Evolutionary conservation across 2,113 vertebrate genomes (phyloP).

Genomic region (Paraplagusia blochii): DNA sequence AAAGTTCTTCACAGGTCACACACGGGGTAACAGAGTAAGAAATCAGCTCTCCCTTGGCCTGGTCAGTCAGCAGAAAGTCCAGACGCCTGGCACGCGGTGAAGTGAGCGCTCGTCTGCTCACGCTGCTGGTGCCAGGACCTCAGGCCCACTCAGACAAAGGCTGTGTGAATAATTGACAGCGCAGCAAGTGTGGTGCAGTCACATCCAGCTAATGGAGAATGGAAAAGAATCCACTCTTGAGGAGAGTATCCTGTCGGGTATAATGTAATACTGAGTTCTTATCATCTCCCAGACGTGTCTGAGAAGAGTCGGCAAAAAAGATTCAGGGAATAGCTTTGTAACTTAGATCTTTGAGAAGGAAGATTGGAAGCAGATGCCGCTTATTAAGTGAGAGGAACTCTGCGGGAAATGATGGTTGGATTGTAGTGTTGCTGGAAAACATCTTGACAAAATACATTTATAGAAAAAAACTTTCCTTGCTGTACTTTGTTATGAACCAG

Average conservation of each 20-base stretch:
- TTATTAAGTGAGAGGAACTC: not conserved
- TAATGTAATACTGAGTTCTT: slow-evolving; percentile 25
- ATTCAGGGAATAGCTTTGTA: slow-evolving; percentile 1
- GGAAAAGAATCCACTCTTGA: slow-evolving; percentile 39
- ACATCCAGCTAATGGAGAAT: slow-evolving; percentile 51
- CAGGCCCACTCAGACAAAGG: slow-evolving; percentile 40
- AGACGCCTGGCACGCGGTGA: slow-evolving; percentile 7
- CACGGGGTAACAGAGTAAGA: slow-evolving; percentile 11
- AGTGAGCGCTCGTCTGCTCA: slow-evolving; percentile 28
- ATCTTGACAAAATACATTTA: not conserved
- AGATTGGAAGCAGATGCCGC: not conserved
- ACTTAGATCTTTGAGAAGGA: not conserved
- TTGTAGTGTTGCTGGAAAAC: not conserved
- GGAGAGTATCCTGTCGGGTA: slow-evolving; percentile 11
- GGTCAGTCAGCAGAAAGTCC: slow-evolving; percentile 25
- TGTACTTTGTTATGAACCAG: too few relatives aligned
- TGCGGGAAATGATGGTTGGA: not conserved
- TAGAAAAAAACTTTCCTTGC: too few relatives aligned
- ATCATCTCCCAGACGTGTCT: not conserved
- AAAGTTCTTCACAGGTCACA: slow-evolving; percentile 6
- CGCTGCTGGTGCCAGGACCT: slow-evolving; percentile 19
- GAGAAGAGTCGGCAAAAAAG: not conserved
- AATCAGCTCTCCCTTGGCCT: slow-evolving; percentile 1
- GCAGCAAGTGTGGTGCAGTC: slow-evolving; percentile 30
- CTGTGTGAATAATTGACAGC: slow-evolving; percentile 65